Evolutionary conservation across 2,888 invertebrate genomes (phyloP).

Genomic region (Dyspetes luteomarginatus): DNA sequence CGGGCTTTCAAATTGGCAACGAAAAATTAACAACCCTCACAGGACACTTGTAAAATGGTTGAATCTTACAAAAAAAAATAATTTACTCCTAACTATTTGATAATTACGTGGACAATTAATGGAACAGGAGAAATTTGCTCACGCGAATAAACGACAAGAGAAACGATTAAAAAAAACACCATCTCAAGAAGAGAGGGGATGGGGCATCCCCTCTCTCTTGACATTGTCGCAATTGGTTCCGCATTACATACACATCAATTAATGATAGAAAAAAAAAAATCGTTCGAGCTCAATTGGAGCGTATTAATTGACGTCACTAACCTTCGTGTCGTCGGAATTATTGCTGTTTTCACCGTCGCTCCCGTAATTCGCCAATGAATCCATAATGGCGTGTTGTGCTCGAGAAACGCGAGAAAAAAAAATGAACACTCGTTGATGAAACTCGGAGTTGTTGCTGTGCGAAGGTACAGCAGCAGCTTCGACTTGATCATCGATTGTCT

Average conservation of each 20-base stretch:
- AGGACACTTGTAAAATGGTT: too few relatives aligned
- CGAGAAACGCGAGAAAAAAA: constrained; percentile 43
- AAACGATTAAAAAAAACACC: background rate
- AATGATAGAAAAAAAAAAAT: constrained; percentile 9
- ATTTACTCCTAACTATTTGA: too few relatives aligned
- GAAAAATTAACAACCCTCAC: too few relatives aligned
- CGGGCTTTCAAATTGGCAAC: too few relatives aligned
- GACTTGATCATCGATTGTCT: constrained; percentile 50
- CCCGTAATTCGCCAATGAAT: constrained; percentile 90
- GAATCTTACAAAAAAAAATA: too few relatives aligned
- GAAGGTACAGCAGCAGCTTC: background rate
- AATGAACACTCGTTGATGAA: constrained; percentile 21
- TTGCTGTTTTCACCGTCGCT: constrained; percentile 89
- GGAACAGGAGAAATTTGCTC: background rate
- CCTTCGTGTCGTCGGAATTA: constrained; percentile 80
- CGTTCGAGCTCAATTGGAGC: background rate
- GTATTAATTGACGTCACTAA: constrained; percentile 64
- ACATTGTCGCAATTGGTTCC: constrained; percentile 20
- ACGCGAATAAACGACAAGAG: background rate
- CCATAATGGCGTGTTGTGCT: constrained; percentile 85
- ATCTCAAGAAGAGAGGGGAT: background rate
- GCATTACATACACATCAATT: constrained; percentile 13
- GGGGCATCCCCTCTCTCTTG: background rate
- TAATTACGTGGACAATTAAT: background rate
- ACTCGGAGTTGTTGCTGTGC: constrained; percentile 51